Conservation (phyloP, 2,113 vertebrate species). For the Siniperca knerii region DNA sequence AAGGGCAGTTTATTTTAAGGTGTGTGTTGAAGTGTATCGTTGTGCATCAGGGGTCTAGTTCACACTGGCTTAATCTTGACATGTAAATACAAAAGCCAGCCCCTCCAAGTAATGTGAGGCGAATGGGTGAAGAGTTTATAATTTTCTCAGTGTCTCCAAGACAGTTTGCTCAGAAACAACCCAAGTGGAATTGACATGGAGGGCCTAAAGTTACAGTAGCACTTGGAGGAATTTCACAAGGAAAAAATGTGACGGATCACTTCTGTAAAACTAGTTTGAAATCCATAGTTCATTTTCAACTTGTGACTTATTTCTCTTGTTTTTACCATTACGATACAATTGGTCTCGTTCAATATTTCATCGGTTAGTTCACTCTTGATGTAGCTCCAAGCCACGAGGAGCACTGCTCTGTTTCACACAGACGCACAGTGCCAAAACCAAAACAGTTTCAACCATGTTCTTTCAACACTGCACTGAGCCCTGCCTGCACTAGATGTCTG, state of each 20-base stretch:
- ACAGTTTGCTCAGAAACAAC: neutral
- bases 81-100: constrained; percentile 56
- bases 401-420: constrained; percentile 32
- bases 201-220: constrained; percentile 12
- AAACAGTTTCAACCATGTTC: constrained; percentile 48
- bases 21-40: constrained; percentile 18
- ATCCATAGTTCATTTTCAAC: neutral
- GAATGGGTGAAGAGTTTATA: constrained; percentile 51
- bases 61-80: constrained; percentile 47
- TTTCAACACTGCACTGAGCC: constrained; percentile 39
- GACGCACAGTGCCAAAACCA: constrained; percentile 27
- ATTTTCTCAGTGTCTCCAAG: constrained; percentile 22
- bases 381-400: constrained; percentile 37
- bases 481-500: constrained; percentile 20
- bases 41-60: constrained; percentile 35
- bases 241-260: neutral
- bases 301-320: neutral
- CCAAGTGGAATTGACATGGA: neutral
- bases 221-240: neutral
- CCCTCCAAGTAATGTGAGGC: constrained; percentile 37
- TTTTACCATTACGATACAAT: constrained; percentile 11
- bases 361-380: constrained; percentile 48
- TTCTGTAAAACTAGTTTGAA: neutral
- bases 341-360: constrained; percentile 32
- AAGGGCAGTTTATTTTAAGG: constrained; percentile 47